Evolutionary conservation across 2,797 vertebrate species (phyloP).

Genomic region (Labeo calbasu): DNA sequence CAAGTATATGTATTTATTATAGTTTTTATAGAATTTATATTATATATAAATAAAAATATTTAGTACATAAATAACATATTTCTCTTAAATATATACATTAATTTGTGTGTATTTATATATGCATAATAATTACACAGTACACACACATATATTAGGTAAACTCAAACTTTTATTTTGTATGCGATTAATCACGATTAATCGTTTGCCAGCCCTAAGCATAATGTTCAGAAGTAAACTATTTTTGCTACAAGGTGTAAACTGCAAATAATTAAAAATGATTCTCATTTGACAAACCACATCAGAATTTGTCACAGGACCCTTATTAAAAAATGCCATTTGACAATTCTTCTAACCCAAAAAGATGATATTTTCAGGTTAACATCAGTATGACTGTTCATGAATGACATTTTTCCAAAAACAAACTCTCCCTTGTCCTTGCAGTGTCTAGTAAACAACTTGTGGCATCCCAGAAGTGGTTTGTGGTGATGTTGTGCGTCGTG

Average conservation of each 20-base stretch:
- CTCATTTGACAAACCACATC: background rate
- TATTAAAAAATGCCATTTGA: background rate
- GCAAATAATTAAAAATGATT: background rate
- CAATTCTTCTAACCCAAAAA: background rate
- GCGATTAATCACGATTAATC: no score
- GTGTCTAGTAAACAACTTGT: conserved; percentile 73
- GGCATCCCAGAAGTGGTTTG: conserved; percentile 87
- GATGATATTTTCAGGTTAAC: background rate
- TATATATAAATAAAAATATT: no score
- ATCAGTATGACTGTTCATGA: background rate
- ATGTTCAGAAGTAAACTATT: background rate
- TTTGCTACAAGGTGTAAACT: background rate
- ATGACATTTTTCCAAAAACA: conserved; percentile 35
- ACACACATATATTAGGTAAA: no score
- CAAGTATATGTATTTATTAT: no score
- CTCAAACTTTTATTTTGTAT: no score
- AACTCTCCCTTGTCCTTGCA: conserved; percentile 63
- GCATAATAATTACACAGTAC: no score
- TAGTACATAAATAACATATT: no score
- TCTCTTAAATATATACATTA: no score
- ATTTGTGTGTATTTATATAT: no score
- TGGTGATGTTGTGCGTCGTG: conserved; percentile 89
- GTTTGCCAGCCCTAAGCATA: background rate
- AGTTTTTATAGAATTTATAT: no score
- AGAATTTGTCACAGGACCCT: background rate